These are phyloP conservation scores for Campylomormyrus tamandua DNA, from an alignment of 2,113 vertebrate species.

Conservation along the genomic window DNA sequence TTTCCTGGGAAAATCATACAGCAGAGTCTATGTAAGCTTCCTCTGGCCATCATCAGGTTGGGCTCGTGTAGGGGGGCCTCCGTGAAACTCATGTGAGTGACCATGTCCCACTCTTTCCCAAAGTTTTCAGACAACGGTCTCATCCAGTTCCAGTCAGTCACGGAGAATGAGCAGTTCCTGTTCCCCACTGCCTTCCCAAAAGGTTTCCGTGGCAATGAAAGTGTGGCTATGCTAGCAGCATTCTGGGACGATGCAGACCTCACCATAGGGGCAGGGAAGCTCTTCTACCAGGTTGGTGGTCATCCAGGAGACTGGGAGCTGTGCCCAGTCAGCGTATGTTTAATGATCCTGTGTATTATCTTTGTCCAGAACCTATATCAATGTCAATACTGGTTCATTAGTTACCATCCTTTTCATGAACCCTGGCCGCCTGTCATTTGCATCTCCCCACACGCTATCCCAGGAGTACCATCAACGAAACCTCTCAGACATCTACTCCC, in stretches of 20 bases:
- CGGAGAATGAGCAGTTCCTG: constrained; percentile 59
- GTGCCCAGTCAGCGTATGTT: not conserved
- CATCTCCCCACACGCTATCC: not conserved
- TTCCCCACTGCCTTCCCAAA: constrained; percentile 51
- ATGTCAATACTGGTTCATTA: not conserved
- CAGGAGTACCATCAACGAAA: constrained; percentile 51
- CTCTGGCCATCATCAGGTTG: not conserved
- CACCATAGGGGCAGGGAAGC: constrained; percentile 51
- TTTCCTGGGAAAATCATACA: constrained; percentile 57
- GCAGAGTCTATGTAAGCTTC: constrained; percentile 65
- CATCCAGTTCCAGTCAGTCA: constrained; percentile 59
- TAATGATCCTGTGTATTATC: not conserved
- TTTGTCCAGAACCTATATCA: not conserved
- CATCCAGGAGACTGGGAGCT: not conserved
- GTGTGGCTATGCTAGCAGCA: constrained; percentile 56
- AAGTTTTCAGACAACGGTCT: constrained; percentile 74
- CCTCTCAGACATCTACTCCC: constrained; percentile 55
- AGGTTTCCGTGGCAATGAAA: constrained; percentile 56
- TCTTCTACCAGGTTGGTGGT: constrained; percentile 60
- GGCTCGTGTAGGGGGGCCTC: not conserved
- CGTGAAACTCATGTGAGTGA: not conserved
- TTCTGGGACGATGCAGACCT: constrained; percentile 74
- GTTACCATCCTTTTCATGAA: not conserved
- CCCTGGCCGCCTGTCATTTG: not conserved
- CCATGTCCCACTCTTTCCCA: not conserved